Evolutionary conservation across 2,113 vertebrate species (phyloP).

Genomic region (Athene cunicularia): DNA sequence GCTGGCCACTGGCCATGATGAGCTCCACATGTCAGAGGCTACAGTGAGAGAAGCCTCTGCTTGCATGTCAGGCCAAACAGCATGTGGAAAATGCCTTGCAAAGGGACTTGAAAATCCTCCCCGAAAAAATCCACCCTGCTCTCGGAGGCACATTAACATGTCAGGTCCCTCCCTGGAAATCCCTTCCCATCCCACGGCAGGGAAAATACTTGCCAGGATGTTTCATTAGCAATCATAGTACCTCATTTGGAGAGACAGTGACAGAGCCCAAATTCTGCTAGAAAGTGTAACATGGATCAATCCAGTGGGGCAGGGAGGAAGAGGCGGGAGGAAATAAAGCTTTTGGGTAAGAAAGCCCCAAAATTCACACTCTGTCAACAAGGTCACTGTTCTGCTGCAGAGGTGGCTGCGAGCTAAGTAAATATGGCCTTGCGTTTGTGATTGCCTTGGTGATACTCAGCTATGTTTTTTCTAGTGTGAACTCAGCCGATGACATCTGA

Average conservation of each 20-base stretch:
- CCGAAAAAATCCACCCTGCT: neutral
- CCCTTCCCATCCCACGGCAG: neutral
- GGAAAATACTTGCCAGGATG: neutral
- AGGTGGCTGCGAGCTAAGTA: neutral
- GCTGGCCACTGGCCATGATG: neutral
- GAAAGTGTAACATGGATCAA: neutral
- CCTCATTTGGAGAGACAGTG: neutral
- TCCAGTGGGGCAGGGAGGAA: accelerated
- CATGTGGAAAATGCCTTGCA: neutral
- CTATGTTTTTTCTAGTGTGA: neutral
- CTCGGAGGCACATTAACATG: neutral
- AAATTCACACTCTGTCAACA: neutral
- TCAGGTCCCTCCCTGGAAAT: neutral
- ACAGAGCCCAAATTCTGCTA: neutral
- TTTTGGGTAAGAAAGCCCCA: neutral
- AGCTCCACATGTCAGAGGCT: neutral
- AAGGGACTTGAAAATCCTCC: neutral
- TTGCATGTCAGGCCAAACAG: accelerated
- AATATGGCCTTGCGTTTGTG: neutral
- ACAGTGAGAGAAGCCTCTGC: neutral
- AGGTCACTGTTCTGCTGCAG: neutral
- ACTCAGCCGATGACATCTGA: neutral
- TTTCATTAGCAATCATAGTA: neutral
- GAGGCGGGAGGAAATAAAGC: neutral
- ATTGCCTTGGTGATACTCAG: neutral